phyloP scores from a whole-genome alignment of 1,140 invertebrate species.

The Mizuhopecten yessoensis region DNA sequence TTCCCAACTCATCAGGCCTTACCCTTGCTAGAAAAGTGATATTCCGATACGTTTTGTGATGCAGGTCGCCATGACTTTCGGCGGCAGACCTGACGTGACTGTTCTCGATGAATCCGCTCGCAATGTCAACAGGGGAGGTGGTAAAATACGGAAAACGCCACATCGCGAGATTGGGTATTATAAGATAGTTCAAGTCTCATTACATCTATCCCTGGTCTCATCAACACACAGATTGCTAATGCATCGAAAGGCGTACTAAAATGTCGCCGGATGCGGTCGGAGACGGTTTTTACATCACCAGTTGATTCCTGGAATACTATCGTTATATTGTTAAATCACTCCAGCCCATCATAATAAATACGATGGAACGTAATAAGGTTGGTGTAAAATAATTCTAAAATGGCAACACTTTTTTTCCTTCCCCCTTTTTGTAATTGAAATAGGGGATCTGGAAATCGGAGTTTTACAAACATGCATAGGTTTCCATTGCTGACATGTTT shows the following conservation, averaged over 20 bases:
- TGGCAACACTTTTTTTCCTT: not conserved
- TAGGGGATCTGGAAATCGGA: not conserved
- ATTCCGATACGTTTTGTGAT: not conserved
- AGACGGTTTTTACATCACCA: constrained; percentile 5
- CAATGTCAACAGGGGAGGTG: constrained; percentile 21
- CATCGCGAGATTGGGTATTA: constrained; percentile 32
- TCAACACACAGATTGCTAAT: constrained; percentile 27
- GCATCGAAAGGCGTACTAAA: constrained; percentile 8
- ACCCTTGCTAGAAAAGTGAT: not conserved
- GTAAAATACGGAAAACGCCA: constrained; percentile 5
- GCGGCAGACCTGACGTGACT: not conserved
- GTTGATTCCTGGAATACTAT: constrained; percentile 6
- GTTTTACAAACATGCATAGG: not conserved
- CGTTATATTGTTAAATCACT: not conserved
- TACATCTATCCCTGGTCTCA: constrained; percentile 12
- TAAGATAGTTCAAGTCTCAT: constrained; percentile 3
- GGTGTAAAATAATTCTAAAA: not conserved
- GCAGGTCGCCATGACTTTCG: constrained; percentile 12
- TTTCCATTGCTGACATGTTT: not conserved
- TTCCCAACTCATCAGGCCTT: too few relatives aligned
- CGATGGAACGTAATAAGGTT: not conserved
- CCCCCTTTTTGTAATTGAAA: constrained; percentile 38
- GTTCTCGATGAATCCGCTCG: not conserved
- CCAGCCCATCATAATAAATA: not conserved
- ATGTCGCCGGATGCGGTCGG: constrained; percentile 20